Conservation (phyloP, 2,113 vertebrate genomes). For the Campylomormyrus numenius region DNA sequence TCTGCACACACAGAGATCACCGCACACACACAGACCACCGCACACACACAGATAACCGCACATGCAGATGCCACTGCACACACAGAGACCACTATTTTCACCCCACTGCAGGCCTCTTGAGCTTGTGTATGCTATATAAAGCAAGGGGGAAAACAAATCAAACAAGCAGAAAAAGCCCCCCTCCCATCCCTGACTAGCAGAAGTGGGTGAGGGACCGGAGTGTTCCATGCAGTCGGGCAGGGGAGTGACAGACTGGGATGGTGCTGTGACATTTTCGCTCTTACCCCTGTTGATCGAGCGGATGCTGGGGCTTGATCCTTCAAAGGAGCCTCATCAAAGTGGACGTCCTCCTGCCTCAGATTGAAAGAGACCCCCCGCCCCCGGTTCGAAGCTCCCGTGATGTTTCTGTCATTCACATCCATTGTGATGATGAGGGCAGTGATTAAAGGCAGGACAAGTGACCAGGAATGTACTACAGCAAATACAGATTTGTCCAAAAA, state of each 20-base stretch:
- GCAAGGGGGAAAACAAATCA: neutral
- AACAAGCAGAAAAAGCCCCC: neutral
- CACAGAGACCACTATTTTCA: neutral
- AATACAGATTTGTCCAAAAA: neutral
- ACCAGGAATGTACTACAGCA: neutral
- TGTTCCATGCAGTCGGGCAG: neutral
- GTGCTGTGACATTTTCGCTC: neutral
- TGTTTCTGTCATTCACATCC: neutral
- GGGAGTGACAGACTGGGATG: neutral
- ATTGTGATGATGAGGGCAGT: neutral
- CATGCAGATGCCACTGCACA: too few relatives aligned
- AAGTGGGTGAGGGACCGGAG: neutral
- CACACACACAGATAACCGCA: too few relatives aligned
- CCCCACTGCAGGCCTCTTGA: neutral
- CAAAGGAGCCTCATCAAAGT: slow-evolving; percentile 14
- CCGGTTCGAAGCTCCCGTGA: neutral
- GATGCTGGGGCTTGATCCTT: neutral
- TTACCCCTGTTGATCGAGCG: neutral
- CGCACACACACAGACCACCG: too few relatives aligned
- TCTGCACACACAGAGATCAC: too few relatives aligned
- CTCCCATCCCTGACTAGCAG: neutral
- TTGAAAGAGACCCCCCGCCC: neutral
- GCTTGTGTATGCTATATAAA: neutral
- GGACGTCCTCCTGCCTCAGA: neutral
- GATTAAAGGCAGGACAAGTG: neutral